These are phyloP conservation scores for Dione vanillae DNA, from an alignment of 2,888 invertebrate genomes.

Conservation along the genomic window DNA sequence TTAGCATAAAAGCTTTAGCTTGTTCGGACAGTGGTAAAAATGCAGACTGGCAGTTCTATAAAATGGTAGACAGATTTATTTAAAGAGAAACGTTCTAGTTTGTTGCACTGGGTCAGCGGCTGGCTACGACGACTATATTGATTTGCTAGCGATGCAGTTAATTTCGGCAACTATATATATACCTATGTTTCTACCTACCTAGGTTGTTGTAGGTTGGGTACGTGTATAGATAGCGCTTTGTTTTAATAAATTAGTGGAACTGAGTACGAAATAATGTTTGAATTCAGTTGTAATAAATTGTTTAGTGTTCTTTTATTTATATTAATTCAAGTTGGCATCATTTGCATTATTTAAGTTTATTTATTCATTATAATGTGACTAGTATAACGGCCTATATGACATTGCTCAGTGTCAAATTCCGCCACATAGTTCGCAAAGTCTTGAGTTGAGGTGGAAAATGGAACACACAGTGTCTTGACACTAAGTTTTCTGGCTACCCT, in stretches of 20 bases:
- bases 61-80: slow-evolving; percentile 74
- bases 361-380: no score
- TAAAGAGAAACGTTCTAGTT: slow-evolving; percentile 75
- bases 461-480: background rate
- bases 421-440: background rate
- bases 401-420: background rate
- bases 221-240: slow-evolving; percentile 3
- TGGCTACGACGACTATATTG: slow-evolving; percentile 68
- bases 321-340: background rate
- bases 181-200: background rate
- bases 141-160: slow-evolving; percentile 74
- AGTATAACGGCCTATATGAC: no score
- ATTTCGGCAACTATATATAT: slow-evolving; percentile 67
- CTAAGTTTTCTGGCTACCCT: no score
- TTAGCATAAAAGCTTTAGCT: slow-evolving; percentile 61
- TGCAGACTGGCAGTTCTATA: slow-evolving; percentile 67
- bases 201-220: background rate
- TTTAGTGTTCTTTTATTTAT: background rate
- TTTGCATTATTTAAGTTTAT: no score
- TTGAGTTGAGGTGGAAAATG: background rate
- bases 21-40: slow-evolving; percentile 59
- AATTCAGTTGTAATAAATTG: background rate
- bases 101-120: slow-evolving; percentile 72
- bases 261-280: background rate
- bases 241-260: slow-evolving; percentile 34